phyloP scores from a whole-genome alignment of 2,888 invertebrate species.

The Cryptus viduatorius region DNA sequence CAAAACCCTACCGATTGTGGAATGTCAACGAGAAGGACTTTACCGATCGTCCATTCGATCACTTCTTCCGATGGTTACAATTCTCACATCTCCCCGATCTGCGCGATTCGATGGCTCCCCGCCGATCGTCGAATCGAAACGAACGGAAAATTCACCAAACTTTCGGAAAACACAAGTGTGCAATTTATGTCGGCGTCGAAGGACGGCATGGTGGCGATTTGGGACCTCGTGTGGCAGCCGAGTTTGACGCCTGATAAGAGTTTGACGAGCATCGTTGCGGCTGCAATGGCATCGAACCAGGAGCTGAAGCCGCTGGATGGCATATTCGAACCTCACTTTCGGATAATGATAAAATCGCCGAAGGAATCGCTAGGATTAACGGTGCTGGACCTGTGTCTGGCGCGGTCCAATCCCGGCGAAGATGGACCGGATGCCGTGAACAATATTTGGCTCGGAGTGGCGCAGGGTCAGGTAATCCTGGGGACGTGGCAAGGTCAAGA shows the following conservation, averaged over 20 bases:
- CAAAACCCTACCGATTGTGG: slow-evolving; percentile 26
- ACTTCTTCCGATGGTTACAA: slow-evolving; percentile 72
- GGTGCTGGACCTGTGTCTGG: slow-evolving; percentile 70
- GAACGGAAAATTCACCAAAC: slow-evolving; percentile 73
- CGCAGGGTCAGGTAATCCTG: slow-evolving; percentile 80
- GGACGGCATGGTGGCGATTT: slow-evolving; percentile 80
- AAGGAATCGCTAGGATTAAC: slow-evolving; percentile 62
- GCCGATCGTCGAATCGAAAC: slow-evolving; percentile 71
- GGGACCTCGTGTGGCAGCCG: slow-evolving; percentile 81
- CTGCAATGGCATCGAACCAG: slow-evolving; percentile 63
- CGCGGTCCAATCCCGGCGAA: slow-evolving; percentile 56
- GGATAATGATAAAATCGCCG: slow-evolving; percentile 55
- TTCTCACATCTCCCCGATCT: slow-evolving; percentile 77
- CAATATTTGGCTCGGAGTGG: slow-evolving; percentile 77
- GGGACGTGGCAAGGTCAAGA: slow-evolving; percentile 89
- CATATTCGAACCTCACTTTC: slow-evolving; percentile 78
- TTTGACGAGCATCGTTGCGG: slow-evolving; percentile 61
- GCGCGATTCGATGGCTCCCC: slow-evolving; percentile 81
- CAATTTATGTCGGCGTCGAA: slow-evolving; percentile 81
- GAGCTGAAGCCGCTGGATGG: slow-evolving; percentile 75
- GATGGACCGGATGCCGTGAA: slow-evolving; percentile 48
- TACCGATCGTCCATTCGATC: slow-evolving; percentile 47
- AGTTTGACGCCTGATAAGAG: slow-evolving; percentile 67
- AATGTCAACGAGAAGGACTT: background rate
- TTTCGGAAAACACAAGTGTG: slow-evolving; percentile 63